Base-by-base conservation (phyloP, 2,113 vertebrate species). In the Phocoena sinus region DNA sequence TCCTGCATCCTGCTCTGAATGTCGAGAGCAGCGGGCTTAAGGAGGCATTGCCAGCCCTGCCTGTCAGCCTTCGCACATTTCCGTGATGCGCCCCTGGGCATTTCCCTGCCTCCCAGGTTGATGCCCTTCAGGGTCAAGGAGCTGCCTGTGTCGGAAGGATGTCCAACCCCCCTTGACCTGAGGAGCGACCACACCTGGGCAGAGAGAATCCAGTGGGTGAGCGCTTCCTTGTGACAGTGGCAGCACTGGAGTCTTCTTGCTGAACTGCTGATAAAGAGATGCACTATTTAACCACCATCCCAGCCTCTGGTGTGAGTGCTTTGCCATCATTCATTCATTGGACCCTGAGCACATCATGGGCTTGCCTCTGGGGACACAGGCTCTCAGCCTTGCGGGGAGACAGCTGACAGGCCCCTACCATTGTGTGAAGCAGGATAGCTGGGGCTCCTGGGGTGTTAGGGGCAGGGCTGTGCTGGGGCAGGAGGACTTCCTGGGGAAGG, bases 261-360 rank as follows among this genome's bases (percentile, higher is more conserved):
- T 84, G 83, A 97, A 76, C 36, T 82, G 81, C 53, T 91, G 97
- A 98, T 98, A 98, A 98, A 98, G 81, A 96, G 89, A 92, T 25
- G 1, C 33, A 36, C 70, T 97, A 91, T 96, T 95, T 96, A 97
- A 89, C 85, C 95, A 62, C 67, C 4, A 33, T 2, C 21, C 38
- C 50, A 13, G 79, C 38, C n/a, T 71, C 91, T 81, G 58, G n/a
- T 65, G 36, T 31, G 31, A 36, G 18, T 44, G n/a, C 17, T 76
- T n/a, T 67, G 36, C 14, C 38, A 21, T 12, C 41, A 26, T 63
- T 2, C 53, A 13, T 47, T 28, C 15, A 9, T 58, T 1, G 36
- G 25, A 50, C 21, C 18, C 15, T 47, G 20, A 38, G n/a, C 25
- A 28, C 76, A 33, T 81, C 26, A 9, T 21, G 31, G 18, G 50